Evolutionary conservation across 2,797 vertebrate genomes (phyloP).

Genomic region (Sternotherus odoratus): DNA sequence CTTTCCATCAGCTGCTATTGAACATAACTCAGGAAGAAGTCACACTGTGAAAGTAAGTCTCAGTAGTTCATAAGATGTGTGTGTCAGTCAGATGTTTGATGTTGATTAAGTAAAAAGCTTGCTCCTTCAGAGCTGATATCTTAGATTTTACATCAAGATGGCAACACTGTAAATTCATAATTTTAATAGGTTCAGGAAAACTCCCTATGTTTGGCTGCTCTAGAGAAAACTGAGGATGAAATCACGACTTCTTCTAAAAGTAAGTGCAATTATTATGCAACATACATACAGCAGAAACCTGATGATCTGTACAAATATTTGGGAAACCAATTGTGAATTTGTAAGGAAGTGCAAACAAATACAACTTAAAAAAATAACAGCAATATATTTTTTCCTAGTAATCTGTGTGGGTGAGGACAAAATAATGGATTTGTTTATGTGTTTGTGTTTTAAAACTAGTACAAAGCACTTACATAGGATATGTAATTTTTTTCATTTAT

Average conservation of each 20-base stretch:
- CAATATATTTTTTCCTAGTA: background rate
- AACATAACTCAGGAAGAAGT: background rate
- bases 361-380: background rate
- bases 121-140: background rate
- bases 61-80: background rate
- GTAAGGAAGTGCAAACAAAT: background rate
- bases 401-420: fast-evolving
- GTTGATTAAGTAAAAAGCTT: background rate
- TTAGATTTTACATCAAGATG: background rate
- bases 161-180: constrained; percentile 38
- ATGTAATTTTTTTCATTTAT: background rate
- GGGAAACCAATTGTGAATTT: background rate
- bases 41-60: background rate
- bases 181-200: constrained; percentile 82
- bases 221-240: constrained; percentile 82
- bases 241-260: constrained; percentile 77
- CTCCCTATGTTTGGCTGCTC: constrained; percentile 84
- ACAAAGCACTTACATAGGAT: background rate
- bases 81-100: background rate
- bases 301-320: background rate
- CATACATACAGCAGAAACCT: fast-evolving
- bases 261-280: constrained; percentile 68
- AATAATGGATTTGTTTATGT: background rate
- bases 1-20: background rate
- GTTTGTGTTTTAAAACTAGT: background rate